Base-by-base conservation (phyloP, 1,140 invertebrate species). In the Papilio xuthus region DNA sequence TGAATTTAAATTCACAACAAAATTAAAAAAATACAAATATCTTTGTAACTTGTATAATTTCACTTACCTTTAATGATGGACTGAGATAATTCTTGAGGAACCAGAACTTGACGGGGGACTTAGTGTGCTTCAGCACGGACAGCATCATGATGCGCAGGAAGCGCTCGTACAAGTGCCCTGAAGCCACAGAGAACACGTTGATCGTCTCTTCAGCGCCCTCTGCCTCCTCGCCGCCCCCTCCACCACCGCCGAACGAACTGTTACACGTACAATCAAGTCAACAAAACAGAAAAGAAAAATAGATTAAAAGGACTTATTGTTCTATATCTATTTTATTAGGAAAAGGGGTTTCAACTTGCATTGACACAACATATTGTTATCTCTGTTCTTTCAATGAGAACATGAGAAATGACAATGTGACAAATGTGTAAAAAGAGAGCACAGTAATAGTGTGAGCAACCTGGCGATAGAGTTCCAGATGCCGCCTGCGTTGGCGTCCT, bases 41-140 rank as follows among this genome's bases (percentile, higher is more conserved):
- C 18, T 47, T 4, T 20, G 12, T 26, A 13, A 67, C 7, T 13
- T 26, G 13, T 69, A 41, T 37, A 18, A 41, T 74, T 32, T 53
- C 7, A 53, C 13, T 92, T 94, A 98, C 97, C 95, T 99, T 99
- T 78, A 99, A 96, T 60, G 97, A 98, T 15, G 99, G 99, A 7
- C 99, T 99, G 0, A 99, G 94, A 93, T 99, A 99, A 94, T 99
- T 99, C 92, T 99, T 99, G 28, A 99, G 94, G 87, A 99, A 99
- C 99, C 99, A 99, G 94, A 99, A 99, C 90, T 99, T 99, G 1
- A 99, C 99, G 4, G 98, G 98, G 2, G 97, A 97, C 79, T 99
- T 98, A 0, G 99, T 99, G 86, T 99, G 96, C 90, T 99, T 99
- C 70, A 99, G 94, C 0, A 99, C 97, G 79, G 98, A 99, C 60